Conservation (phyloP, 1,140 invertebrate species). For the Planococcus citri region DNA sequence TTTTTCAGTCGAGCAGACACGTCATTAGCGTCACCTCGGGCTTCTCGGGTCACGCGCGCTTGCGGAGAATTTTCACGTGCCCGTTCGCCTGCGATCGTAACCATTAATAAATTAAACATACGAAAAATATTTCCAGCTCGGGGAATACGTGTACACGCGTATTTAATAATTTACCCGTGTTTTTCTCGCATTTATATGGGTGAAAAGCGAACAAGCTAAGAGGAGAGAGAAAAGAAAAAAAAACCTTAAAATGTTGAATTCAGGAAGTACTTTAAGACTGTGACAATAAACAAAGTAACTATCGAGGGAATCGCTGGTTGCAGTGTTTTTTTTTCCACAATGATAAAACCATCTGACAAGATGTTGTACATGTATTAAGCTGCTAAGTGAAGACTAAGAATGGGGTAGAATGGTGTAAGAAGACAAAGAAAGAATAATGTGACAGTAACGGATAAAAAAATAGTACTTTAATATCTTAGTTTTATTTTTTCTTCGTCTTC, state of each 20-base stretch:
- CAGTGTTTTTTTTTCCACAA: conserved; percentile 8
- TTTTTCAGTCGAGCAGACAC: no score
- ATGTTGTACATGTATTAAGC: conserved; percentile 15
- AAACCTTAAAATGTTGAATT: neutral
- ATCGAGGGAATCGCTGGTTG: conserved; percentile 9
- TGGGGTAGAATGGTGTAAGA: neutral
- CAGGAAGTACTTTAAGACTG: conserved; percentile 15
- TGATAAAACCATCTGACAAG: conserved; percentile 15
- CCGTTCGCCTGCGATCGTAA: neutral
- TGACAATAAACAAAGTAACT: conserved; percentile 17
- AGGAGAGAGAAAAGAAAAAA: neutral
- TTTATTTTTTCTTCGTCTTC: neutral
- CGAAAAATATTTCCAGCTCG: neutral
- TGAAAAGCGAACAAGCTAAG: neutral
- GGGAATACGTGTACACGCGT: neutral
- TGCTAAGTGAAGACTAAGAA: neutral
- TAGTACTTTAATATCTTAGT: neutral
- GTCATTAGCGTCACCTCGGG: no score
- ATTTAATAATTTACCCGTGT: conserved; percentile 5
- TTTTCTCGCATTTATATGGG: neutral
- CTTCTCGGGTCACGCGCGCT: no score
- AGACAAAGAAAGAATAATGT: conserved; percentile 8
- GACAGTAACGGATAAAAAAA: conserved; percentile 7
- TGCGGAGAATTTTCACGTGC: no score
- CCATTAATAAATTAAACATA: neutral